Evolutionary conservation across 2,888 invertebrate species (phyloP).

Genomic region (Hyposoter didymator): DNA sequence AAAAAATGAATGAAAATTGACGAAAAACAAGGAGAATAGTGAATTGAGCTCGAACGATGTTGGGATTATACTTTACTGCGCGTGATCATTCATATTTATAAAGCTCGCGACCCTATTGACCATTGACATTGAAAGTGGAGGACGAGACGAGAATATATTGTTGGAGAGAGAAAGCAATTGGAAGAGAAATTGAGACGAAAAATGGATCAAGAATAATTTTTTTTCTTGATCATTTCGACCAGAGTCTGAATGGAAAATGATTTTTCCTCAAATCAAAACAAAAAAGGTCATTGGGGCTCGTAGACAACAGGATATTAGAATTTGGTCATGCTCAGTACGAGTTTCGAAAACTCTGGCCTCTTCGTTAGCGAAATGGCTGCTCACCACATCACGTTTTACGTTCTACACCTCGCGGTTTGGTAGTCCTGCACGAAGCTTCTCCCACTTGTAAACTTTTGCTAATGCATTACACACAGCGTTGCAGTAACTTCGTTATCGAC

Average conservation of each 20-base stretch:
- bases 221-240: not conserved
- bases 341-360: slow-evolving; percentile 6
- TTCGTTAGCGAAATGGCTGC: slow-evolving; percentile 31
- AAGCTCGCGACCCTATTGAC: not conserved
- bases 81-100: not conserved
- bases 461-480: slow-evolving; percentile 56
- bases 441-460: slow-evolving; percentile 41
- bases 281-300: not conserved
- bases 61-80: not conserved
- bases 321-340: not conserved
- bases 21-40: not conserved
- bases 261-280: not conserved
- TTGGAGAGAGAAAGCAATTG: not conserved
- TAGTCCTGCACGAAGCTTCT: slow-evolving; percentile 15
- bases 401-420: not conserved
- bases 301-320: not conserved
- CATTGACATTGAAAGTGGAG: slow-evolving; percentile 1
- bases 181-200: not conserved
- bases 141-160: not conserved
- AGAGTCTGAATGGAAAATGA: not conserved
- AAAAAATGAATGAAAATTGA: not conserved
- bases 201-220: not conserved
- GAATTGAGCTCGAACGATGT: not conserved
- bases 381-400: slow-evolving; percentile 45
- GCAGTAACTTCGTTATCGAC: slow-evolving; percentile 60